These are phyloP conservation scores for Acrossocheilus fasciatus DNA, from an alignment of 2,797 vertebrate species.

Conservation along the genomic window DNA sequence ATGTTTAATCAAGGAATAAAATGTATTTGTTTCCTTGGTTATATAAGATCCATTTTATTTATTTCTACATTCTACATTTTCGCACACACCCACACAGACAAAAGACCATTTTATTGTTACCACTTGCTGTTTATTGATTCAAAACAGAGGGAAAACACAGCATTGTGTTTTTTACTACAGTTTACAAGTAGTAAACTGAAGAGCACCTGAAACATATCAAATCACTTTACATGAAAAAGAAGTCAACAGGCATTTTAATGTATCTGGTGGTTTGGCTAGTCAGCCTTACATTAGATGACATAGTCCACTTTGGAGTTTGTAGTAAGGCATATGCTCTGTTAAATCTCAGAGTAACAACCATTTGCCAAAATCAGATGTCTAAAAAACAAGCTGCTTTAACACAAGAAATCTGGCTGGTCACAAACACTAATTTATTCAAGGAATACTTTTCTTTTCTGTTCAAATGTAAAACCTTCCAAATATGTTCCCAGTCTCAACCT, in stretches of 20 bases:
- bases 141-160: not conserved
- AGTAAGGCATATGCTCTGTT: not conserved
- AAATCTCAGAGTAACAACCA: not conserved
- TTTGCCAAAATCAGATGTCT: not conserved
- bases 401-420: not conserved
- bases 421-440: not conserved
- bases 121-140: conserved; percentile 2
- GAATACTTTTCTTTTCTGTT: not conserved
- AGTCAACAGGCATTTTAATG: not conserved
- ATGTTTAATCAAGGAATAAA: not conserved
- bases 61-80: not conserved
- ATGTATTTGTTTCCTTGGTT: not conserved
- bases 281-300: not conserved
- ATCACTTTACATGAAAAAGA: not conserved
- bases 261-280: not conserved
- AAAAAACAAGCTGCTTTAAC: not conserved
- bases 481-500: not conserved
- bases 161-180: not conserved
- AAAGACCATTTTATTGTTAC: not conserved
- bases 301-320: not conserved
- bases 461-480: not conserved
- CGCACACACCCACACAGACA: not conserved
- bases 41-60: not conserved
- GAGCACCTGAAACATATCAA: not conserved
- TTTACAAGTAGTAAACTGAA: not conserved